Base-by-base conservation (phyloP, 2,888 invertebrate species). In the Tiliacea aurago region DNA sequence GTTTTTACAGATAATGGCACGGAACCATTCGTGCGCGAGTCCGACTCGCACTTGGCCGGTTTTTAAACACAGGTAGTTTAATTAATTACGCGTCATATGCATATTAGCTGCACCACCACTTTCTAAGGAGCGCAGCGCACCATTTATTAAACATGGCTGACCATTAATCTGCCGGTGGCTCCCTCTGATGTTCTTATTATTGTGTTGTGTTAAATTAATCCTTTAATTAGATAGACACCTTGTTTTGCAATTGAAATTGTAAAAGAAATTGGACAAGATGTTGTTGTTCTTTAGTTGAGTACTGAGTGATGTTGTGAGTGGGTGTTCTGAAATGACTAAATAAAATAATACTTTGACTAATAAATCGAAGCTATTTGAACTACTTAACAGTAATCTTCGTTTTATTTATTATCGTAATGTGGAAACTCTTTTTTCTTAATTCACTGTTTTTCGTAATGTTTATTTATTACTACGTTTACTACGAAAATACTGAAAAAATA, bases 111-210 rank as follows among this genome's bases (percentile, higher is more conserved):
- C 61, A 70, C 65, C 47, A 28, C 62, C 69, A 63, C 62, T 72
- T 72, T 84, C 83, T 78, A 85, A 84, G 84, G 82, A 84, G 87
- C 75, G 82, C 70, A 37, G 66, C 77, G 76, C 76, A 82, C 70
- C 90, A 92, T 93, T 87, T 80, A 91, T 92, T 88, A 90, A 81
- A 72, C 78, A 82, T 78, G 83, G 84, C 78, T 64, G 75, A 67
- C 72, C 84, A 93, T 93, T 91, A 90, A 90, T 93, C 88, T 87
- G 70, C 70, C 68, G 76, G 70, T 80, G 66, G 84, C 72, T 87
- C 74, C 85, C 83, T 92, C 84, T 89, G 92, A 92, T 91, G 88
- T 92, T 82, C 73, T 72, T 82, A 78, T 83, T 82, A 86, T 84
- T 84, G 81, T 82, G 84, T 89, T 86, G 87, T 86, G 84, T 85